Base-by-base conservation (phyloP, 2,113 vertebrate species). In the Bubo scandiacus region DNA sequence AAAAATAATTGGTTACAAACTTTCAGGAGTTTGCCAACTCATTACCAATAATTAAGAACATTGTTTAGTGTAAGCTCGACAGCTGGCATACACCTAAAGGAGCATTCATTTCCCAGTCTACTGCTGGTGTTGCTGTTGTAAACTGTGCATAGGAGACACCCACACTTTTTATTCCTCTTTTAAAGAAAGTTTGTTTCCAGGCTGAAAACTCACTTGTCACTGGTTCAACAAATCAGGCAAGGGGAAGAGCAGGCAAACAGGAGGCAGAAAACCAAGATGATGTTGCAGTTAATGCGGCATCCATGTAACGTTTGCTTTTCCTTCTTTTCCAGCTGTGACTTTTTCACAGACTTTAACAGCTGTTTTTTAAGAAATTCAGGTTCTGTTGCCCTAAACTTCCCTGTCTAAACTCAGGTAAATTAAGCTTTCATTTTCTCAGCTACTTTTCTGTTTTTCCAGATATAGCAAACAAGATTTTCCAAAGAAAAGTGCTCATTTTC, bases 41-140 rank as follows among this genome's bases (percentile, higher is more conserved):
- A 77, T 94, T 96, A 82, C n/a, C 25, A 67, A 86, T 97, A 95
- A 97, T 94, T 92, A 91, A 83, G 74, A 80, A 34, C 26, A n/a
- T 43, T 91, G 66, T 92, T 95, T 86, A 73, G 68, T 67, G 58
- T 68, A 70, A 84, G 51, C 78, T 71, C 0, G 3, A 70, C 95
- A 95, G 84, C 91, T 94, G 94, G 92, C 91, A 91, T 58, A 80
- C 67, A 95, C 86, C 86, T 97, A 82, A 66, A 97, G 70, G 26
- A 90, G 4, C 22, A 40, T 88, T 95, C 6, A 54, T 87, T 95
- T 89, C 29, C 32, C 70, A 82, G 66, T 16, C 88, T 67, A 8
- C 51, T 95, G 78, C 58, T 81, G 66, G 43, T 84, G 62, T 15
- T 95, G 27, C 30, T 72, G 13, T 47, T 84, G 13, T 23, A 84